Conservation (phyloP, 2,888 invertebrate genomes). For the Capitulum mitella region DNA sequence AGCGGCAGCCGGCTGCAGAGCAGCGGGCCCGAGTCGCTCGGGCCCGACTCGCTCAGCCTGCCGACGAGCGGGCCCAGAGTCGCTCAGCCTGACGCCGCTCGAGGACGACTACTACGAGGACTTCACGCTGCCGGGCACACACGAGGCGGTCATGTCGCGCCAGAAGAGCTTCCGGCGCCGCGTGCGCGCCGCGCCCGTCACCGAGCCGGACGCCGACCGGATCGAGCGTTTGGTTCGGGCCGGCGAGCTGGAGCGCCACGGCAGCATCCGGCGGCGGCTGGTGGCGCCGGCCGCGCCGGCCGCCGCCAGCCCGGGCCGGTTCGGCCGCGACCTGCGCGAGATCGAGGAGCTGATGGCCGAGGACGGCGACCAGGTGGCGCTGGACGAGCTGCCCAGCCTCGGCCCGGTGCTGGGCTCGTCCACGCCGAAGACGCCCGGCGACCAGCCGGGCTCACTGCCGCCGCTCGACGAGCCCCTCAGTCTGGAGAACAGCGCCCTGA, state of each 20-base stretch:
- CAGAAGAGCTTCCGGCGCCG: slow-evolving; percentile 40
- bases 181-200: slow-evolving; percentile 37
- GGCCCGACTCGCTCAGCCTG: background rate
- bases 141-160: slow-evolving; percentile 41
- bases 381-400: slow-evolving; percentile 5
- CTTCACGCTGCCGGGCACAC: slow-evolving; percentile 40
- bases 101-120: slow-evolving; percentile 42
- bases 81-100: background rate
- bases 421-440: slow-evolving; percentile 31
- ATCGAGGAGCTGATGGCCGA: slow-evolving; percentile 24
- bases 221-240: slow-evolving; percentile 38
- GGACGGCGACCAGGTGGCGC: slow-evolving; percentile 15
- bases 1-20: background rate
- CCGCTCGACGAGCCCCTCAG: slow-evolving; percentile 30
- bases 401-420: slow-evolving; percentile 28
- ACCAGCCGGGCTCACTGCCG: slow-evolving; percentile 16
- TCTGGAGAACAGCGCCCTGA: slow-evolving; percentile 37
- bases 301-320: slow-evolving; percentile 27
- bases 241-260: slow-evolving; percentile 37
- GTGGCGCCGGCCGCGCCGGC: slow-evolving; percentile 31
- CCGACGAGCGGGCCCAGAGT: slow-evolving; percentile 3
- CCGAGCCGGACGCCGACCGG: slow-evolving; percentile 37
- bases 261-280: slow-evolving; percentile 37
- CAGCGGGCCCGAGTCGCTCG: background rate
- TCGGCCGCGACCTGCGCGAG: background rate